Percentiles rank a stretch among this genome's conserved stretches.
phyloP scores from a whole-genome alignment of 2,113 vertebrate species.

The Daphoenositta chrysoptera region DNA sequence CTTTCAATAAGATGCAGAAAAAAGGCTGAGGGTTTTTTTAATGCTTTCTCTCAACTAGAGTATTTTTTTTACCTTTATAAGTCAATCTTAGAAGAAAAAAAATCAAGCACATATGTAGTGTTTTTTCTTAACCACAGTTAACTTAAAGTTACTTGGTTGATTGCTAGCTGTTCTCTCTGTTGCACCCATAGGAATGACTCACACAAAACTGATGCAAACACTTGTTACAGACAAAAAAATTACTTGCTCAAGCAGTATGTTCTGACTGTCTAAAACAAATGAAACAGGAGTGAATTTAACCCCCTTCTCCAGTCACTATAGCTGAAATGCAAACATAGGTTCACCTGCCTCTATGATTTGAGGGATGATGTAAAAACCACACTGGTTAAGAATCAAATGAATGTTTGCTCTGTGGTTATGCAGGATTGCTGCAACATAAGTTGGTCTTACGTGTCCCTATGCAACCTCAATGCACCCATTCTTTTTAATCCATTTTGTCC shows the following conservation, averaged over 20 bases:
- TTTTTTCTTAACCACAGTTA: neutral
- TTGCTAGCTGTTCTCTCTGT: neutral
- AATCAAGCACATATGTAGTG: neutral
- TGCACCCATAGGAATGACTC: neutral
- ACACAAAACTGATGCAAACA: neutral
- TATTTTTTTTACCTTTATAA: neutral
- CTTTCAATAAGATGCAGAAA: neutral
- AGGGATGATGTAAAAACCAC: neutral
- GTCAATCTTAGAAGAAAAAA: neutral
- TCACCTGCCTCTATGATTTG: neutral
- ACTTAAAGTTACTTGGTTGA: neutral
- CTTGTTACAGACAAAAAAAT: neutral
- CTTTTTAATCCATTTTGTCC: neutral
- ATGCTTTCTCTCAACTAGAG: neutral
- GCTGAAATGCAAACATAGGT: neutral
- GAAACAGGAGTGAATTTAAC: neutral
- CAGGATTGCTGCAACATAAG: neutral
- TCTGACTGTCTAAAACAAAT: neutral
- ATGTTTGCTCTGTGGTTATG: neutral
- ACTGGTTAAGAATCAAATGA: neutral
- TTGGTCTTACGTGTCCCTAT: accelerated
- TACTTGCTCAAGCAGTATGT: neutral
- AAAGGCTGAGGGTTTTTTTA: neutral
- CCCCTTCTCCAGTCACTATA: neutral
- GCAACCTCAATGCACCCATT: accelerated